Evolutionary conservation across 2,113 vertebrate species (phyloP).

Genomic region (Apodemus speciosus): DNA sequence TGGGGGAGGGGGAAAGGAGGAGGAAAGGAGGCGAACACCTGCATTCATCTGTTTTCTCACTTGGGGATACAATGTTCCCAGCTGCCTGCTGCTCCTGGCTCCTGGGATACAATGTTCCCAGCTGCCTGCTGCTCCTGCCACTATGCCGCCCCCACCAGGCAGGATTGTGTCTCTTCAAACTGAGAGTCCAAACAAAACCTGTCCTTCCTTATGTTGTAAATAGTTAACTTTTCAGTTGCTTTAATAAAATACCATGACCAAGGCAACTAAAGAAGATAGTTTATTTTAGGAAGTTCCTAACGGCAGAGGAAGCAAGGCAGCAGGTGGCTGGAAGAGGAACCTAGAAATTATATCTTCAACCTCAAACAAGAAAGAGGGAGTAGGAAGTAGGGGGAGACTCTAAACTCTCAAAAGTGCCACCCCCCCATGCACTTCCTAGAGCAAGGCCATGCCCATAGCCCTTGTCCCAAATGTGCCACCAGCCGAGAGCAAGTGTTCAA

Average conservation of each 20-base stretch:
- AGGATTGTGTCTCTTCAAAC: not conserved
- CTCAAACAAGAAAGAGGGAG: not conserved
- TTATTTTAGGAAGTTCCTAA: not conserved
- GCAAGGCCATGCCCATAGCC: not conserved
- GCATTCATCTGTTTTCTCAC: not conserved
- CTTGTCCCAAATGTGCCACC: not conserved
- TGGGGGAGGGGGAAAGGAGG: accelerated
- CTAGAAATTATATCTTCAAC: not conserved
- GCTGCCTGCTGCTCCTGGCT: not conserved
- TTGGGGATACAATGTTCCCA: not conserved
- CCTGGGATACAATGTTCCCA: not conserved
- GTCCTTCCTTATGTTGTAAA: not conserved
- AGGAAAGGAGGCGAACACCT: not conserved
- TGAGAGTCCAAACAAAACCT: not conserved
- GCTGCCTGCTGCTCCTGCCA: not conserved
- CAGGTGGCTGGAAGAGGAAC: not conserved
- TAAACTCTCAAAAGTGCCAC: not conserved
- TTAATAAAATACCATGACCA: not conserved
- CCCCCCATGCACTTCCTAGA: not conserved
- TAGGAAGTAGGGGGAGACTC: not conserved
- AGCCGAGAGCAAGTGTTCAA: not conserved
- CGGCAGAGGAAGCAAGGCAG: not conserved
- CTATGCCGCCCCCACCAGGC: no score
- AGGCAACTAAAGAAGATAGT: not conserved
- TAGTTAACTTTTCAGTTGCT: not conserved